Evolutionary conservation across 92 coral and sea anemone species (phyloP).

Genomic region (Meandrina meandrites): DNA sequence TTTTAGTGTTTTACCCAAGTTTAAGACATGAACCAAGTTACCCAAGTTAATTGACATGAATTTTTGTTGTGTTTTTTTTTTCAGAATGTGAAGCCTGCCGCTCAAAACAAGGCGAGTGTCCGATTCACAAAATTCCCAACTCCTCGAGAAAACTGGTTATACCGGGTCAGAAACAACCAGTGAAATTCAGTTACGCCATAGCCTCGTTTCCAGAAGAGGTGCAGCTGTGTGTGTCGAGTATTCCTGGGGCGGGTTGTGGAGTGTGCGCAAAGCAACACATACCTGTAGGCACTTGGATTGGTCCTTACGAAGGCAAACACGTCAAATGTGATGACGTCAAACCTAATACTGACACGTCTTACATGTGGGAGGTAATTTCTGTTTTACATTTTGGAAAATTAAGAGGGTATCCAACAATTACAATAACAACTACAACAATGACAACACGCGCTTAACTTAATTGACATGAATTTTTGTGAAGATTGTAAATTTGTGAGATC

Average conservation of each 20-base stretch:
- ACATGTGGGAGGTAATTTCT: slow-evolving; percentile 95
- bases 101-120: slow-evolving; percentile 71
- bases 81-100: slow-evolving; percentile 77
- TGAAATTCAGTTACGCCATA: slow-evolving; percentile 79
- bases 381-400: neutral
- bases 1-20: neutral
- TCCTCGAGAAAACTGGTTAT: slow-evolving; percentile 55
- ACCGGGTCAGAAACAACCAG: slow-evolving; percentile 59
- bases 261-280: slow-evolving; percentile 94
- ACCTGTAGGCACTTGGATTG: slow-evolving; percentile 99
- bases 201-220: slow-evolving; percentile 96
- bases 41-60: no score
- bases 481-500: no score
- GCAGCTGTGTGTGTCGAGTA: slow-evolving; percentile 89
- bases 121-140: slow-evolving; percentile 55
- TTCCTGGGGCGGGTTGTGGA: slow-evolving; percentile 93
- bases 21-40: no score
- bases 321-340: slow-evolving; percentile 81
- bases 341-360: slow-evolving; percentile 81
- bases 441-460: no score
- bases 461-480: no score
- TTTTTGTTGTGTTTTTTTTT: neutral
- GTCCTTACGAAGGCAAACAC: slow-evolving; percentile 95
- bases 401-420: no score
- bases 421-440: no score